Base-by-base conservation (phyloP, 2,888 invertebrate genomes). In the Philonicus albiceps region DNA sequence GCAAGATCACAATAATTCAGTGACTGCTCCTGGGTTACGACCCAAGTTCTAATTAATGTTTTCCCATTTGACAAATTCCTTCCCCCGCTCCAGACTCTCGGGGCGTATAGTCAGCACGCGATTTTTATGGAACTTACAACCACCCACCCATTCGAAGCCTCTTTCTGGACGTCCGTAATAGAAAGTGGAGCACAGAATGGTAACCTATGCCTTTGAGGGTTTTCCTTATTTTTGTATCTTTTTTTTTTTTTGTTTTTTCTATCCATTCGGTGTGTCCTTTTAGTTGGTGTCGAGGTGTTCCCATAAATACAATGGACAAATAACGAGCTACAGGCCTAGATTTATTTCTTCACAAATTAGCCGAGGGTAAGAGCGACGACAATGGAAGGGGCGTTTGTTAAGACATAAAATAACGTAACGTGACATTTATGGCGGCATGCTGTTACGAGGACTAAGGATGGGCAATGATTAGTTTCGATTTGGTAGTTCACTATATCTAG, bases 261-360 rank as follows among this genome's bases (percentile, higher is more conserved):
- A 7, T 22, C 64, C n/a, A n/a, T 7, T 49, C 49, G 11, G 64
- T 22, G 27, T 64, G 84, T 84, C 64, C 53, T 31, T 74, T 85
- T 85, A 74, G 86, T 85, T 87, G 89, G 89, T 90, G 90, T 89
- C 89, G 90, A 90, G 90, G 90, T 90, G 90, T 90, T 90, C 89
- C 89, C 90, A 89, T 89, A 90, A 90, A 90, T 90, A 89, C 89
- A 90, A 85, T 88, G 88, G 88, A 88, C 87, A 87, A 87, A 86
- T 88, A 85, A 88, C 87, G 88, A 88, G 84, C 86, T 87, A 5
- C 84, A 40, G 74, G 86, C 86, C 84, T 87, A 88, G 87, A 88
- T 88, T 88, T 88, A 88, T 88, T 88, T 88, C 86, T 86, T 86
- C 80, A 43, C 43, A 72, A 86, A 81, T 81, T 81, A 64, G 40